Base-by-base conservation (phyloP, 2,113 vertebrate species). In the Polypterus senegalus region DNA sequence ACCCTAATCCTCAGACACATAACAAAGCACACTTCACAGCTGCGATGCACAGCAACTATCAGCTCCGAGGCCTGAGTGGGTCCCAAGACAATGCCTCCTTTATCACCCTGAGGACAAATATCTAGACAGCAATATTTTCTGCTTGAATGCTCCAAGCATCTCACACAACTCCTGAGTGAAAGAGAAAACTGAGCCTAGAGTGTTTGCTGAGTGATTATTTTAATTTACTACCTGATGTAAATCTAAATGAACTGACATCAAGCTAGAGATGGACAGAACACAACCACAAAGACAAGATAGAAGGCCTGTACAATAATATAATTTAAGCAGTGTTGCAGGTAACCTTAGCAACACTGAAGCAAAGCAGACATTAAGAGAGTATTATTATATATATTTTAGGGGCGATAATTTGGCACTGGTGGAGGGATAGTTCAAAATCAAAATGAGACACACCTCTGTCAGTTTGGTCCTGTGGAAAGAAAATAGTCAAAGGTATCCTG, bases 191-290 rank as follows among this genome's bases (percentile, higher is more conserved):
- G 83, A 88, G 82, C 79, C 73, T 70, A 64, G 83, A 88, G 88
- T 92, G 87, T 86, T 92, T 86, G 81, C 78, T 86, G 88, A 93
- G 87, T 92, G 89, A 94, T 92, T 93, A 93, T 94, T 94, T 89
- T 94, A 93, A 97, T 96, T 95, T 95, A 91, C 83, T 88, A 83
- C 83, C 89, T 88, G 85, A 94, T 94, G 90, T 90, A 92, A 92
- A 94, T 94, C 88, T 91, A 92, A 94, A 95, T 92, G 90, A 95
- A 92, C 88, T 95, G 89, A 93, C 91, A 86, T 83, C 78, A 81
- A 78, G 86, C 85, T 82, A 73, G 71, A 83, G 85, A 89, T 71
- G 83, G 90, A 90, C 91, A 92, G 86, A 90, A 86, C 85, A 83
- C 86, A 79, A 87, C 86, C 84, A 84, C 81, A 70, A 68, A 54